Evolutionary conservation across 1,140 invertebrate genomes (phyloP), one percentile per base, ranked within the genome.

Genomic region (Megalonaias nervosa): DNA sequence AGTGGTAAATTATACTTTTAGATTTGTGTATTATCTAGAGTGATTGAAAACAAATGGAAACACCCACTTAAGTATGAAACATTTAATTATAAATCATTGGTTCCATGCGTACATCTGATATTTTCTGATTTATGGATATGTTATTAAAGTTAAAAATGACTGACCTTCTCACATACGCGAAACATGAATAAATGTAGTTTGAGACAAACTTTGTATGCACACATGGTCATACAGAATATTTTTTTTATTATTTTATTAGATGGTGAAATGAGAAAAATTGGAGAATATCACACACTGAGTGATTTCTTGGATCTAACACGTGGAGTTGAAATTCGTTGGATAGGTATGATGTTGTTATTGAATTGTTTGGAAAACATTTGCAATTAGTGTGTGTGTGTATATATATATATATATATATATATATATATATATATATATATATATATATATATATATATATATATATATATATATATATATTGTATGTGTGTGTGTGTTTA

Each of bases 251-350:
- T 38, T 55, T 19, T 64, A 26, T 17, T 23, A 81, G 82, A 75
- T 26, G 81, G 71, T 16, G 72, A 62, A 48, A 81, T 84, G 82
- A 70, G 81, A 38, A 82, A 84, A 70, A 80, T 86, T 62, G 83
- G 77, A 5, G 74, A 84, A 65, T 85, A 81, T 66, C 69, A 85
- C 58, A 17, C 19, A 12, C 21, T 48, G 21, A 67, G 12, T 67
- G 65, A 14, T 26, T 31, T 48, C n/a, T 48, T 26, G 2, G 65
- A 17, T 48, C 31, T 67, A 48, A 67, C 65, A 67, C 19, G 14
- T 9, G 23, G 60, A 62, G 23, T 9, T 48, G 26, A 38, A 67
- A 67, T 67, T 48, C 55, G 65, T 38, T 65, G 55, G 55, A 67
- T 31, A 48, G 15, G 26, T 17, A 38, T 19, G 31, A 38, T 16